Conservation (phyloP, 2,888 invertebrate species). For the Eupelmus urozonus region DNA sequence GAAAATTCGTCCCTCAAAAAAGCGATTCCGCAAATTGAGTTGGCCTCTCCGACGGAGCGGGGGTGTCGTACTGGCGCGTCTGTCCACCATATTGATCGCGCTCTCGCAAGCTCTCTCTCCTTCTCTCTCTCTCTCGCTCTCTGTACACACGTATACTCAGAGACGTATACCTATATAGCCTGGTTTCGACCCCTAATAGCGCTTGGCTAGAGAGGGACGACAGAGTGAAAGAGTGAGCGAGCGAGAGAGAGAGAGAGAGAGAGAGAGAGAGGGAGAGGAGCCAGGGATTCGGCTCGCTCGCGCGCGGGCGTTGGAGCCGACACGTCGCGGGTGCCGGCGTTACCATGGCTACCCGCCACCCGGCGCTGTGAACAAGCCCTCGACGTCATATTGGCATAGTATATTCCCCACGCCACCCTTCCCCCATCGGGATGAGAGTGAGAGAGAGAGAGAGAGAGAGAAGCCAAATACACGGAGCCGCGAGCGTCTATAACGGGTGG, state of each 20-base stretch:
- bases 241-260: constrained; percentile 65
- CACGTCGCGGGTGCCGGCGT: constrained; percentile 82
- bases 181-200: too few relatives aligned
- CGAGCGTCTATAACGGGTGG: too few relatives aligned
- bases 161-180: constrained; percentile 17
- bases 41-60: constrained; percentile 43
- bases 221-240: constrained; percentile 54
- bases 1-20: constrained; percentile 32
- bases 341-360: constrained; percentile 80
- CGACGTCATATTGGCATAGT: constrained; percentile 74
- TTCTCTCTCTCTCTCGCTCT: constrained; percentile 23
- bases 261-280: constrained; percentile 63
- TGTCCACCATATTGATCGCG: constrained; percentile 77
- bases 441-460: too few relatives aligned
- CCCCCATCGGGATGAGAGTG: too few relatives aligned
- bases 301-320: constrained; percentile 81
- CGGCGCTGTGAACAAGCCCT: constrained; percentile 75
- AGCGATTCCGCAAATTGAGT: constrained; percentile 62
- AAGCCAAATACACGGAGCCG: too few relatives aligned
- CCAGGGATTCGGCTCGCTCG: constrained; percentile 79
- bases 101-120: constrained; percentile 63
- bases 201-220: constrained; percentile 59
- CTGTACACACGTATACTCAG: background rate
- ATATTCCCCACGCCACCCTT: constrained; percentile 73
- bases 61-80: constrained; percentile 74